A percentile compares a stretch with the other conserved stretches of the same genome.
Conservation (phyloP, 1,140 invertebrate species). For the Plodia interpunctella region DNA sequence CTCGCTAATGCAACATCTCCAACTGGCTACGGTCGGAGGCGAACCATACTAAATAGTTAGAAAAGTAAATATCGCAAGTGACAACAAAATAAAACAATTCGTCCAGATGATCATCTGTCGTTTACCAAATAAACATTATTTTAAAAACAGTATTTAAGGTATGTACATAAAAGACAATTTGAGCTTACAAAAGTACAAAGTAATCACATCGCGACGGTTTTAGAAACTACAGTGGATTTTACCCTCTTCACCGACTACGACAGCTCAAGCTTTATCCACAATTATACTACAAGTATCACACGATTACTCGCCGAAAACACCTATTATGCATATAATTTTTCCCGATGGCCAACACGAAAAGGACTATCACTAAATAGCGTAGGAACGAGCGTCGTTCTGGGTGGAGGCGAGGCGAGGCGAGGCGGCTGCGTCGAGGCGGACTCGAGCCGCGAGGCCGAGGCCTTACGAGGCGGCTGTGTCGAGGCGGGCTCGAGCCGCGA, state of each 20-base stretch:
- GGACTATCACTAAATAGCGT: conserved; percentile 66
- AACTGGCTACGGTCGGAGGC: conserved; percentile 24
- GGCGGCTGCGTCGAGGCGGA: conserved; percentile 17
- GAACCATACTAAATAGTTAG: conserved; percentile 12
- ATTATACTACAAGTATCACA: conserved; percentile 70
- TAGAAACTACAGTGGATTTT: conserved; percentile 67
- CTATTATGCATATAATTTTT: conserved; percentile 70
- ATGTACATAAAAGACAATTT: conserved; percentile 72
- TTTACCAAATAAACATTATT: conserved; percentile 46
- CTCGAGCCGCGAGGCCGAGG: neutral
- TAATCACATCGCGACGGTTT: conserved; percentile 70
- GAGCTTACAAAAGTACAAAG: conserved; percentile 76
- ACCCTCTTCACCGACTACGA: conserved; percentile 67
- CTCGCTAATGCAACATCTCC: conserved; percentile 22
- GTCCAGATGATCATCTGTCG: conserved; percentile 53
- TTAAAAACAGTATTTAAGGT: conserved; percentile 59
- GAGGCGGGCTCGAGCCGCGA: too few relatives aligned
- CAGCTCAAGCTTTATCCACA: conserved; percentile 71
- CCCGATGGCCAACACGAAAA: conserved; percentile 69
- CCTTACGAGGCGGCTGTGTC: too few relatives aligned
- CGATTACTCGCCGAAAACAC: conserved; percentile 68
- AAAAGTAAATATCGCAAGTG: conserved; percentile 20
- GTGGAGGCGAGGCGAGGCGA: conserved; percentile 14
- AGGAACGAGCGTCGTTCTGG: conserved; percentile 40
- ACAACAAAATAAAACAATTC: conserved; percentile 45